phyloP scores from a whole-genome alignment of 2,113 vertebrate species.

The human (Homo sapiens) region GRCh38 chr1:12326001-12326500 shows the following conservation, averaged over 20 bases:
- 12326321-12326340: neutral
- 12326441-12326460: too few species aligned
- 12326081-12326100: neutral
- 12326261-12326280: neutral
- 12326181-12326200: neutral
- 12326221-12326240: neutral
- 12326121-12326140: neutral
- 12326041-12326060: neutral
- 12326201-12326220: constrained; percentile 2
- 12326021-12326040: neutral
- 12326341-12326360: too few species aligned
- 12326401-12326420: too few species aligned
- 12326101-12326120: neutral
- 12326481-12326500: too few species aligned
- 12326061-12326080: neutral
- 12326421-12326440: too few species aligned
- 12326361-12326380: too few species aligned
- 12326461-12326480: too few species aligned
- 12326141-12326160: neutral
- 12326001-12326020: too few species aligned
- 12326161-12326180: neutral
- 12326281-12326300: neutral
- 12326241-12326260: neutral
- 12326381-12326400: too few species aligned
- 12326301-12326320: neutral